These are phyloP conservation scores for Mythimna impura DNA, from an alignment of 2,888 invertebrate species.

Conservation along the genomic window DNA sequence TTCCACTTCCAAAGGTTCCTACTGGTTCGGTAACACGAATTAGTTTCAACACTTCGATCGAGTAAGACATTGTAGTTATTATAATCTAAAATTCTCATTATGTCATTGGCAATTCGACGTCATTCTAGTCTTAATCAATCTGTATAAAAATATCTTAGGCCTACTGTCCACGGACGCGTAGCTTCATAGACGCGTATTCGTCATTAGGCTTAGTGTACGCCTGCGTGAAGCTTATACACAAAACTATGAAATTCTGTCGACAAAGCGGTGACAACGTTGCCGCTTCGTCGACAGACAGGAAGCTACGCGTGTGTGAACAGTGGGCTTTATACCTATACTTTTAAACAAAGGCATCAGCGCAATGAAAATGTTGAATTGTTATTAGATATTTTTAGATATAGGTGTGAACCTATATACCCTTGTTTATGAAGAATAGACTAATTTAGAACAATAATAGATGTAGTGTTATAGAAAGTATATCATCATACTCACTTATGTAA, in stretches of 20 bases:
- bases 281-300: no score
- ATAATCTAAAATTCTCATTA: slow-evolving; percentile 13
- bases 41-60: not conserved
- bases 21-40: not conserved
- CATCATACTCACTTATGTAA: slow-evolving; percentile 45
- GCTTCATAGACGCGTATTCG: no score
- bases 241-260: no score
- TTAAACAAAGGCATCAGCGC: slow-evolving; percentile 41
- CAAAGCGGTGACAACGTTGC: no score
- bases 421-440: slow-evolving; percentile 64
- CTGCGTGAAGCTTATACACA: no score
- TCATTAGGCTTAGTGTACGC: no score
- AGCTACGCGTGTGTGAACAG: no score
- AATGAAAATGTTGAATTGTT: slow-evolving; percentile 74
- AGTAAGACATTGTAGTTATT: not conserved
- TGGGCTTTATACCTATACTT: not conserved
- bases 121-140: slow-evolving; percentile 47
- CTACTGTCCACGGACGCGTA: not conserved
- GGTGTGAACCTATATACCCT: slow-evolving; percentile 38
- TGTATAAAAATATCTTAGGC: slow-evolving; percentile 28
- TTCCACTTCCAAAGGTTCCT: not conserved
- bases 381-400: slow-evolving; percentile 39
- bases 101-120: slow-evolving; percentile 81
- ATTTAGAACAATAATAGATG: slow-evolving; percentile 79
- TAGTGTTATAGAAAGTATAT: slow-evolving; percentile 53